Conservation (phyloP, 2,888 invertebrate genomes). For the Apotomis capreana region DNA sequence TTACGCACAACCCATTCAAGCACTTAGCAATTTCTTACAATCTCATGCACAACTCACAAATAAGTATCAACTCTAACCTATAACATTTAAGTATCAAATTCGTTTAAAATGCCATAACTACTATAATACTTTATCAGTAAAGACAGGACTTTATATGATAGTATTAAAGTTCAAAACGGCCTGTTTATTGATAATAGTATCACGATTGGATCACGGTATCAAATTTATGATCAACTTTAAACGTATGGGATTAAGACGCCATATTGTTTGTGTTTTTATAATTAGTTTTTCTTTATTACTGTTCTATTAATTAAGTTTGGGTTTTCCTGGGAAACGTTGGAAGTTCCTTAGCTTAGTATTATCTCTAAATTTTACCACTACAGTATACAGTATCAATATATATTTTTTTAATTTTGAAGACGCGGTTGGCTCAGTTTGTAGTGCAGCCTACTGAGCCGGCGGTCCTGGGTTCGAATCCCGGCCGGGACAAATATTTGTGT, state of each 20-base stretch:
- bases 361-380: too few species aligned
- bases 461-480: too few species aligned
- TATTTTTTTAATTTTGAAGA: too few species aligned
- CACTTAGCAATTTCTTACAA: conserved; percentile 39
- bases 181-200: neutral
- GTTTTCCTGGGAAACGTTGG: neutral
- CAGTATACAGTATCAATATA: too few species aligned
- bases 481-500: too few species aligned
- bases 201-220: conserved; percentile 4
- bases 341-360: too few species aligned
- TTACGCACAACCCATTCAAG: conserved; percentile 39
- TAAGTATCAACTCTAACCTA: neutral
- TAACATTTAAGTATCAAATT: neutral
- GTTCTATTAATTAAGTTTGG: neutral
- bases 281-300: conserved; percentile 6
- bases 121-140: neutral
- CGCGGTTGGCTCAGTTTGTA: too few species aligned
- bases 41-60: conserved; percentile 6
- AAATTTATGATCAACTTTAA: conserved; percentile 12
- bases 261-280: conserved; percentile 2
- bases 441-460: too few species aligned
- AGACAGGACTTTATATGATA: neutral
- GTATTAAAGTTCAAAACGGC: neutral
- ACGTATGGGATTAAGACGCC: neutral
- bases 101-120: neutral